Conservation (phyloP, 2,888 invertebrate genomes). For the Drosophila rubida region DNA sequence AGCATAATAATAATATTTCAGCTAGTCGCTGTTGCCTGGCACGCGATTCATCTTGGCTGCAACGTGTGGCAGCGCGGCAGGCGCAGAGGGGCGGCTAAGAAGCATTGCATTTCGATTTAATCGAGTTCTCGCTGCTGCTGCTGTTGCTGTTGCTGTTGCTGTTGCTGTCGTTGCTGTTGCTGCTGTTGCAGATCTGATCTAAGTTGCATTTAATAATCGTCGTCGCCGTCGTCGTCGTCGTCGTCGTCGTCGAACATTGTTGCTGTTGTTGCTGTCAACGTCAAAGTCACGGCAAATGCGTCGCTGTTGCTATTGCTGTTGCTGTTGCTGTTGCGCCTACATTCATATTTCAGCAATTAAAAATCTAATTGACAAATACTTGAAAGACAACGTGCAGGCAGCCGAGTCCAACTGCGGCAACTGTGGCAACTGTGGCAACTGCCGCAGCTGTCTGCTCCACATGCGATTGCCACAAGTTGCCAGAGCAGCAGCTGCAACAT, state of each 20-base stretch:
- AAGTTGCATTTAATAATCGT: slow-evolving; percentile 79
- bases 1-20: slow-evolving; percentile 80
- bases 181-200: slow-evolving; percentile 71
- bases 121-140: slow-evolving; percentile 60
- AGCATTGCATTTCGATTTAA: slow-evolving; percentile 79
- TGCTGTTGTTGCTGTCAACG: slow-evolving; percentile 52
- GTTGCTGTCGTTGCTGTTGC: slow-evolving; percentile 30
- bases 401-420: slow-evolving; percentile 34
- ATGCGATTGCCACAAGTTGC: slow-evolving; percentile 47
- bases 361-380: slow-evolving; percentile 81
- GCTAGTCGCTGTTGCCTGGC: slow-evolving; percentile 77
- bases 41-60: slow-evolving; percentile 77
- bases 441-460: slow-evolving; percentile 49
- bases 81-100: slow-evolving; percentile 42
- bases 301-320: slow-evolving; percentile 35
- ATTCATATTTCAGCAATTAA: slow-evolving; percentile 81
- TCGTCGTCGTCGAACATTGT: slow-evolving; percentile 46
- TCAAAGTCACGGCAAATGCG: slow-evolving; percentile 58
- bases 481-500: slow-evolving; percentile 20
- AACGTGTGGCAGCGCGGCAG: neutral
- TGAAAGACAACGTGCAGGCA: slow-evolving; percentile 76
- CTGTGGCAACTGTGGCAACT: slow-evolving; percentile 5
- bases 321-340: slow-evolving; percentile 67
- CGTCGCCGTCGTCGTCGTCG: slow-evolving; percentile 53
- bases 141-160: slow-evolving; percentile 34